Percentiles rank a stretch among this genome's conserved stretches.
Conservation (phyloP, 2,113 vertebrate genomes). For the Hippocampus mohnikei region DNA sequence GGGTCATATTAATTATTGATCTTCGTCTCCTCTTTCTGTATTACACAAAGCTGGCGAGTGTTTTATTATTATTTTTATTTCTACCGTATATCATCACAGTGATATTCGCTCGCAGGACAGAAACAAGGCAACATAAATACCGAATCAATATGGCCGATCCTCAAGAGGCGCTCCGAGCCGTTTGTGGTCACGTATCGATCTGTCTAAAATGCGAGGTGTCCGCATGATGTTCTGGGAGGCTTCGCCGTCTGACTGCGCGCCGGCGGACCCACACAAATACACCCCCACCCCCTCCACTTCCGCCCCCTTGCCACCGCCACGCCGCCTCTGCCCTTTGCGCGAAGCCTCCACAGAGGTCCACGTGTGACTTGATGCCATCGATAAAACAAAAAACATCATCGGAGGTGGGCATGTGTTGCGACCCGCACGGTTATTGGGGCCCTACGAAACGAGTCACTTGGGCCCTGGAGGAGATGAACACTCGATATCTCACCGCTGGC, state of each 20-base stretch:
- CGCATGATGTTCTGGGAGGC: slow-evolving; percentile 56
- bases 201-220: slow-evolving; percentile 65
- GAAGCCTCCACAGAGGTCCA: slow-evolving; percentile 61
- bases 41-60: background rate
- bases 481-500: slow-evolving; percentile 70
- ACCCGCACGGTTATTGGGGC: slow-evolving; percentile 29
- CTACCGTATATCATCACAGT: background rate
- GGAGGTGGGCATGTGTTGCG: slow-evolving; percentile 48
- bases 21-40: background rate
- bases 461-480: slow-evolving; percentile 64
- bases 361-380: slow-evolving; percentile 77
- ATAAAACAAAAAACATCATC: slow-evolving; percentile 67
- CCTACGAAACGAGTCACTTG: slow-evolving; percentile 48
- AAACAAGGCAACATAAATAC: slow-evolving; percentile 35
- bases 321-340: slow-evolving; percentile 42
- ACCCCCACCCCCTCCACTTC: slow-evolving; percentile 5
- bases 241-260: slow-evolving; percentile 45
- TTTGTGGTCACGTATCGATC: slow-evolving; percentile 66
- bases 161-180: slow-evolving; percentile 52
- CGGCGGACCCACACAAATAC: slow-evolving; percentile 11
- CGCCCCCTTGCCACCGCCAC: slow-evolving; percentile 8
- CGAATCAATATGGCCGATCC: slow-evolving; percentile 58
- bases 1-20: background rate
- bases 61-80: slow-evolving; percentile 35
- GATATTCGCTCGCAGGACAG: slow-evolving; percentile 3